Base-by-base conservation (phyloP, 2,888 invertebrate genomes). In the Mimas tiliae region DNA sequence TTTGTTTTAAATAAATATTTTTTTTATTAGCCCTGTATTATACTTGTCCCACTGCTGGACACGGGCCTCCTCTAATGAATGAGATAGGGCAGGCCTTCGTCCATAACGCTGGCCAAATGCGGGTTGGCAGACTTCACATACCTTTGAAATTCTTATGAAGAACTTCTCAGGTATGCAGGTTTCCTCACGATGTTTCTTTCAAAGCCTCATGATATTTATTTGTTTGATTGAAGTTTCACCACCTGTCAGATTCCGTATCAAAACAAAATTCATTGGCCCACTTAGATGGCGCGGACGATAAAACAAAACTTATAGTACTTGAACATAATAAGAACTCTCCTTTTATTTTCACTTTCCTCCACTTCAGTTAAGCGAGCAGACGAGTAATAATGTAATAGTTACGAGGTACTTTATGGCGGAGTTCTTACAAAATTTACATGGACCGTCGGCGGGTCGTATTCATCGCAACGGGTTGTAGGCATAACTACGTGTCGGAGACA, bases 401-500 rank as follows among this genome's bases (percentile, higher is more conserved):
- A 58, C 58, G 58, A 58, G 58, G 58, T 77, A 73, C 69, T 73
- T 77, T 70, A 75, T 71, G 70, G 67, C 63, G 67, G 80, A 78
- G 77, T 78, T 81, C 80, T 83, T 84, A 84, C 77, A 84, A 81
- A 80, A 83, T 80, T 77, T 72, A 77, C 77, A 82, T 80, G 72
- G 76, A 73, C 77, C 77, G 68, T 77, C 79, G 81, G 82, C 76
- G 73, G 72, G 58, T 58, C 58, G 58, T 58, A 58, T 55, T 77
- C 80, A 74, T 79, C 78, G 78, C 80, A 58, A 84, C 86, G 88
- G 88, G 89, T 90, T 88, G 89, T 90, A 91, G 89, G 91, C 87
- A 86, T 85, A 85, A 87, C 85, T 88, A 89, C 86, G 89, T 88
- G 90, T 87, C 87, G 88, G 90, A 87, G 91, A 93, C 92, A 93